These are phyloP conservation scores for Bombus polaris DNA, from an alignment of 1,140 invertebrate species.

Conservation along the genomic window DNA sequence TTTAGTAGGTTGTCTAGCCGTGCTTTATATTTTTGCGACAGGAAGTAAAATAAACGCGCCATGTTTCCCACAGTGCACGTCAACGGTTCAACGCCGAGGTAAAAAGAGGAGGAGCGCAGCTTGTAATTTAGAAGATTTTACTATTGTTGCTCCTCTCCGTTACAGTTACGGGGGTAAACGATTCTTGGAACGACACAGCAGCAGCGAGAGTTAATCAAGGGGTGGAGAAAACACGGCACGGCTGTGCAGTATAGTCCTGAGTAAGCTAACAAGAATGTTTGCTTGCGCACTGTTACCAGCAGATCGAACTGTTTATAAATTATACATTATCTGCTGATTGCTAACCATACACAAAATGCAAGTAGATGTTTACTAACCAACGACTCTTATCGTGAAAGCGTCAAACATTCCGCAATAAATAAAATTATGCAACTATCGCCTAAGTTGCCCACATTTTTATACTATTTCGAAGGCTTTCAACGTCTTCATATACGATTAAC, in stretches of 20 bases:
- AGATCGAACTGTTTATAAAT: slow-evolving; percentile 82
- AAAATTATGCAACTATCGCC: not conserved
- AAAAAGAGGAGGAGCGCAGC: not conserved
- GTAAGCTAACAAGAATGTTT: slow-evolving; percentile 47
- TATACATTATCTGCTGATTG: slow-evolving; percentile 81
- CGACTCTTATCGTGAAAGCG: slow-evolving; percentile 38
- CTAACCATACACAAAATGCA: slow-evolving; percentile 73
- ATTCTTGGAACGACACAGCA: slow-evolving; percentile 23
- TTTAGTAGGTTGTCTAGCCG: not conserved
- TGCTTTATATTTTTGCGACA: not conserved
- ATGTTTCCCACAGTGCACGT: not conserved
- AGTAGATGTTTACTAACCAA: slow-evolving; percentile 59
- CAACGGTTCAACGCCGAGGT: not conserved
- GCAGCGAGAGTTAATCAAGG: slow-evolving; percentile 43
- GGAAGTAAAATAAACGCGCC: not conserved
- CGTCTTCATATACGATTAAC: not conserved
- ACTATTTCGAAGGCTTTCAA: too few relatives aligned
- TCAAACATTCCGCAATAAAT: not conserved
- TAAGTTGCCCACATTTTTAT: not conserved
- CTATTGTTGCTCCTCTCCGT: slow-evolving; percentile 10
- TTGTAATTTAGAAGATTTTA: slow-evolving; percentile 40
- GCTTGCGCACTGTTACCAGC: slow-evolving; percentile 57
- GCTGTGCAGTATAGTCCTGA: slow-evolving; percentile 8
- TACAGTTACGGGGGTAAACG: slow-evolving; percentile 28
- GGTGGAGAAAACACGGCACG: slow-evolving; percentile 33